These are phyloP conservation scores for Siphonodentalium dalli DNA, from an alignment of 2,888 invertebrate species.

Conservation along the genomic window DNA sequence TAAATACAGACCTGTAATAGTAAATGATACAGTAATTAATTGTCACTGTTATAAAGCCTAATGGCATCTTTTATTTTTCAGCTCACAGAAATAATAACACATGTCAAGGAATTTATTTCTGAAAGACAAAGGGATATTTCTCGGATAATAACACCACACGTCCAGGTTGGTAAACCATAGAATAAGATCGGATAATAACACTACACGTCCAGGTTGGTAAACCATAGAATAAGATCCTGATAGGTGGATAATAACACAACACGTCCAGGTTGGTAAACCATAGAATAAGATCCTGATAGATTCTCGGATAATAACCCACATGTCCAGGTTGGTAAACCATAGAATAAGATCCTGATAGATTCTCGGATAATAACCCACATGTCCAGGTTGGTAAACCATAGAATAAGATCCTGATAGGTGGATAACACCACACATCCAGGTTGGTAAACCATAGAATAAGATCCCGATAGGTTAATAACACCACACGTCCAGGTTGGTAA, in stretches of 20 bases:
- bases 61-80: slow-evolving; percentile 13
- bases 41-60: no score
- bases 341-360: no score
- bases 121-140: slow-evolving; percentile 42
- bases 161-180: slow-evolving; percentile 35
- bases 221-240: no score
- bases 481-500: slow-evolving; percentile 37
- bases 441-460: no score
- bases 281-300: no score
- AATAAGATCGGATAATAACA: slow-evolving; percentile 37
- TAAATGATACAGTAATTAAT: no score
- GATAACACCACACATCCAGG: slow-evolving; percentile 40
- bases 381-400: slow-evolving; percentile 35
- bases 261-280: slow-evolving; percentile 33
- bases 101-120: slow-evolving; percentile 36
- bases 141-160: slow-evolving; percentile 37
- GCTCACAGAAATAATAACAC: slow-evolving; percentile 37
- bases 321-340: slow-evolving; percentile 33
- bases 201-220: slow-evolving; percentile 36
- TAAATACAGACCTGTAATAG: no score
- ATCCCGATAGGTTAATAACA: slow-evolving; percentile 36
- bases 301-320: slow-evolving; percentile 40
- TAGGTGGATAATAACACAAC: slow-evolving; percentile 41
- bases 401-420: slow-evolving; percentile 41
- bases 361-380: slow-evolving; percentile 40